These are phyloP conservation scores for Trachymyrmex cornetzi DNA, from an alignment of 1,140 invertebrate genomes.

Conservation along the genomic window DNA sequence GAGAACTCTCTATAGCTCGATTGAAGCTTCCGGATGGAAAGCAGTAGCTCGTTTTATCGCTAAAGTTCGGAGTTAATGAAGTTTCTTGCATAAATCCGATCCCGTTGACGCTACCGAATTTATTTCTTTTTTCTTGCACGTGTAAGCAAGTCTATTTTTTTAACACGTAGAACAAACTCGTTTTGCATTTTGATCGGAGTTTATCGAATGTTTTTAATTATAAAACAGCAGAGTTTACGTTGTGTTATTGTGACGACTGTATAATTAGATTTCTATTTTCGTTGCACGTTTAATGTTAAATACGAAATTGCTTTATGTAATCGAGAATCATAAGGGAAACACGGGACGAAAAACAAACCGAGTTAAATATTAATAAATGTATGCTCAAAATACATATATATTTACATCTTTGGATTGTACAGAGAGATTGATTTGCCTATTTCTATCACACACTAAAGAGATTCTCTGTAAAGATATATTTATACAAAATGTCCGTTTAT, in stretches of 20 bases:
- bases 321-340: neutral
- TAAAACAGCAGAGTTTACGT: neutral
- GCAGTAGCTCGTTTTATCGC: neutral
- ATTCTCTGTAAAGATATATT: neutral
- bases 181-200: neutral
- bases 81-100: conserved; percentile 11
- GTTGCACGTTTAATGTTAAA: conserved; percentile 6
- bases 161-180: neutral
- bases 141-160: neutral
- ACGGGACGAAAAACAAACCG: neutral
- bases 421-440: neutral
- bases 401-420: neutral
- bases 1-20: neutral
- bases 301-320: conserved; percentile 2
- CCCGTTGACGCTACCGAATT: neutral
- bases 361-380: neutral
- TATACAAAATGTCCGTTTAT: neutral
- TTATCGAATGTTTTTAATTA: neutral
- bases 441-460: neutral
- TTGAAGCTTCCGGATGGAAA: neutral
- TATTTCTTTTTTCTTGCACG: neutral
- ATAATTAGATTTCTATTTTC: conserved; percentile 32
- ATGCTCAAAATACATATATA: neutral
- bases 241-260: neutral
- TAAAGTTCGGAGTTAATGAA: conserved; percentile 11